Conservation (phyloP, 2,113 vertebrate species). For the Polyodon spathula region DNA sequence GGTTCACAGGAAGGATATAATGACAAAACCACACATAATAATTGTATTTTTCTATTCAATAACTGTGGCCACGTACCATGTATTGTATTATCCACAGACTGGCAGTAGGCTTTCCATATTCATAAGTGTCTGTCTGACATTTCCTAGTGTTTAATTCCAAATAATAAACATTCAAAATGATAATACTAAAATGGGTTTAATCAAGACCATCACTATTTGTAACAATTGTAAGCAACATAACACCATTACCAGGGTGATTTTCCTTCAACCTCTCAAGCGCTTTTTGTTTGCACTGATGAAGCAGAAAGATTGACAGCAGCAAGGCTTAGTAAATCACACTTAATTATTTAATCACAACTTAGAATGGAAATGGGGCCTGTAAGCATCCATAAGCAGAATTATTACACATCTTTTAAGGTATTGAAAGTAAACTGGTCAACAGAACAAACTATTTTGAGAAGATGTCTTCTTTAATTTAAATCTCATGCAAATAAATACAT, state of each 20-base stretch:
- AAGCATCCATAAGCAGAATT: constrained; percentile 5
- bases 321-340: constrained; percentile 11
- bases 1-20: too few species aligned
- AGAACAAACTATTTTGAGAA: constrained; percentile 21
- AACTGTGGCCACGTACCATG: too few species aligned
- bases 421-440: constrained; percentile 21
- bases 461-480: constrained; percentile 22
- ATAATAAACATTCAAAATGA: too few species aligned
- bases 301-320: constrained; percentile 1
- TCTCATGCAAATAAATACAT: background rate
- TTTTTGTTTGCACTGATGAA: constrained; percentile 16
- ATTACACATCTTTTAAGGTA: constrained; percentile 11
- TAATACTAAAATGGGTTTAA: too few species aligned
- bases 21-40: too few species aligned
- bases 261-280: constrained; percentile 7
- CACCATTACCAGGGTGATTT: background rate
- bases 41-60: too few species aligned
- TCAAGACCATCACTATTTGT: too few species aligned
- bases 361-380: constrained; percentile 15
- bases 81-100: too few species aligned
- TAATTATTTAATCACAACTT: constrained; percentile 13
- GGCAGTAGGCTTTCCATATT: too few species aligned
- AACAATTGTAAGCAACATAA: too few species aligned
- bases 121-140: too few species aligned
- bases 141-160: too few species aligned